Evolutionary conservation across 2,113 vertebrate genomes (phyloP), one percentile per base, ranked within the genome.

Genomic region (Peromyscus maniculatus): DNA sequence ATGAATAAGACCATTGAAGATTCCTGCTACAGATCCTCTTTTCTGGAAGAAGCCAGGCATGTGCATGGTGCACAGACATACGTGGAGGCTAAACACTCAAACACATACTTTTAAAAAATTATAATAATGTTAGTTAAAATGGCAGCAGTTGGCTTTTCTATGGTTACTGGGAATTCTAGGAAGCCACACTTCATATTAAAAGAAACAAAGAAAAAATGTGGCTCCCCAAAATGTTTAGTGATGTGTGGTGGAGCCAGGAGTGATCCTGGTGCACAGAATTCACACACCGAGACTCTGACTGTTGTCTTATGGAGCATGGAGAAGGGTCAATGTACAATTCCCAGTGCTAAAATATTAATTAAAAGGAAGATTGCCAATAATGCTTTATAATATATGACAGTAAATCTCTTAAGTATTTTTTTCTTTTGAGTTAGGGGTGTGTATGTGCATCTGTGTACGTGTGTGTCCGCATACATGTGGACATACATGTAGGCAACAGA

Each of bases 121-220:
- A 71, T 10, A 28, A 21, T 11, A 28, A 21, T 11, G 39, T 15
- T 7, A 87, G 36, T n/a, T 0, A 1, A 88, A 71, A 39, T 7
- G 52, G 0, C 0, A 39, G 67, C 19, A 6, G 1, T 10, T 36
- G 3, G 28, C 28, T 59, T 74, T 17, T 57, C 17, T 15, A 5
- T 36, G 3, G 16, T 52, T 36, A 28, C 24, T 9, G 0, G n/a
- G 21, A 28, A 28, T 1, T 80, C 36, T 31, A 16, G 31, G 57
- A 62, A 39, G 71, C 71, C 88, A 90, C 3, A 46, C 36, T 57
- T 89, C 15, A 72, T 59, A 74, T 57, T 39, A 67, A 87, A 36
- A 78, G 33, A 78, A 33, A 4, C 33, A 33, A 62, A 46, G 26
- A 78, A 66, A 78, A 67, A 75, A 28, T 22, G 26, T 24, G 36